These are phyloP conservation scores for Encarsia formosa DNA, from an alignment of 2,888 invertebrate species.

Conservation along the genomic window DNA sequence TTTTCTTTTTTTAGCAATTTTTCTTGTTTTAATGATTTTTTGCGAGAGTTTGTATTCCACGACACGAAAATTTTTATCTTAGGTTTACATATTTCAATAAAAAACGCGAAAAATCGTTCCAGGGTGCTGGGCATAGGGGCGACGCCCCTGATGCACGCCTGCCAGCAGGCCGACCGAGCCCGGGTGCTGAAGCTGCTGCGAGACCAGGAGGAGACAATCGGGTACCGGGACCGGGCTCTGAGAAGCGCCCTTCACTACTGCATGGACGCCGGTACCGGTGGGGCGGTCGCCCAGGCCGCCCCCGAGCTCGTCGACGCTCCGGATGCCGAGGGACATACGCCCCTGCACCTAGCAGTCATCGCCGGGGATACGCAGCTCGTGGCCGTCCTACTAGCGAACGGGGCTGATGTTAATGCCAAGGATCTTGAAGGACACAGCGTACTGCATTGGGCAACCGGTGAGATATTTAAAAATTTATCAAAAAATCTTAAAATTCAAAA, in stretches of 20 bases:
- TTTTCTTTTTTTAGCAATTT: no score
- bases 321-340: conserved; percentile 92
- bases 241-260: conserved; percentile 94
- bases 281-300: conserved; percentile 76
- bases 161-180: conserved; percentile 80
- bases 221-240: conserved; percentile 73
- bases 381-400: conserved; percentile 79
- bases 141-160: conserved; percentile 86
- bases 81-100: no score
- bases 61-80: no score
- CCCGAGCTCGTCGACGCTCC: conserved; percentile 79
- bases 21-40: no score
- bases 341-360: conserved; percentile 92
- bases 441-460: conserved; percentile 98
- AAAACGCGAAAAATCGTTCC: no score
- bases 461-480: conserved; percentile 1
- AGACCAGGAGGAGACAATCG: conserved; percentile 62
- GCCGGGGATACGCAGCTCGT: conserved; percentile 85
- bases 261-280: conserved; percentile 59
- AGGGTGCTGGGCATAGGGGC: conserved; percentile 59
- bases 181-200: conserved; percentile 71
- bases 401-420: conserved; percentile 83
- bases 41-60: no score
- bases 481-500: no score
- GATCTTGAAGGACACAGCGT: conserved; percentile 94